Evolutionary conservation across 2,888 invertebrate species (phyloP).

Genomic region (Marronus borbonicus): DNA sequence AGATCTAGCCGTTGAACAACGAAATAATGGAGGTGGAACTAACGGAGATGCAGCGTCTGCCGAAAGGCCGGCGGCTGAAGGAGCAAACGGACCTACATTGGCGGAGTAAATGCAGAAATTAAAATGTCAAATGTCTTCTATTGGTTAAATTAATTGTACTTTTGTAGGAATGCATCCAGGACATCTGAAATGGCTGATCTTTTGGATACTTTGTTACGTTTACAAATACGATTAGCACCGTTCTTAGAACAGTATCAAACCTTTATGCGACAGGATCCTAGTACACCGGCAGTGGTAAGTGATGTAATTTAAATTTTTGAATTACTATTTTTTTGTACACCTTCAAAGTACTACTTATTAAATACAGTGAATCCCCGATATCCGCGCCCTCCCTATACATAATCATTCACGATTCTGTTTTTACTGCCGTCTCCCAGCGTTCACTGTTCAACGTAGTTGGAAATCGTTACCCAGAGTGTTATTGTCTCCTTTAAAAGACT

Average conservation of each 20-base stretch:
- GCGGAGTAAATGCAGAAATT: conserved; percentile 56
- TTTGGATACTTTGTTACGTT: conserved; percentile 72
- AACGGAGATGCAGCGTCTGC: conserved; percentile 48
- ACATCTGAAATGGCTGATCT: conserved; percentile 74
- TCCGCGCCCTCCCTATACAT: too few relatives aligned
- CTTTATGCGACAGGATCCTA: conserved; percentile 77
- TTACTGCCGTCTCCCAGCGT: too few relatives aligned
- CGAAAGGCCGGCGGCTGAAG: conserved; percentile 43
- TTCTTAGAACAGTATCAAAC: conserved; percentile 77
- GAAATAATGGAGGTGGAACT: conserved; percentile 52
- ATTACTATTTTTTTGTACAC: too few relatives aligned
- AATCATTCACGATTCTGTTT: too few relatives aligned
- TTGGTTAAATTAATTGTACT: conserved; percentile 6
- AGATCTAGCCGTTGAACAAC: conserved; percentile 60
- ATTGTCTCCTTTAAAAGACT: too few relatives aligned
- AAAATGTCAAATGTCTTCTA: neutral
- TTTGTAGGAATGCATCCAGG: conserved; percentile 66
- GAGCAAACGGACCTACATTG: conserved; percentile 47
- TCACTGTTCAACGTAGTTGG: too few relatives aligned
- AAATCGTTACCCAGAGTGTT: too few relatives aligned
- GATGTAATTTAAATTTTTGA: neutral
- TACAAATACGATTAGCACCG: conserved; percentile 77
- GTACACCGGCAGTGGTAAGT: conserved; percentile 68
- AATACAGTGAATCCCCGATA: too few relatives aligned
- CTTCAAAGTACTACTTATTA: too few relatives aligned